Evolutionary conservation across 1,140 invertebrate species (phyloP).

Genomic region (Eumeta japonica): DNA sequence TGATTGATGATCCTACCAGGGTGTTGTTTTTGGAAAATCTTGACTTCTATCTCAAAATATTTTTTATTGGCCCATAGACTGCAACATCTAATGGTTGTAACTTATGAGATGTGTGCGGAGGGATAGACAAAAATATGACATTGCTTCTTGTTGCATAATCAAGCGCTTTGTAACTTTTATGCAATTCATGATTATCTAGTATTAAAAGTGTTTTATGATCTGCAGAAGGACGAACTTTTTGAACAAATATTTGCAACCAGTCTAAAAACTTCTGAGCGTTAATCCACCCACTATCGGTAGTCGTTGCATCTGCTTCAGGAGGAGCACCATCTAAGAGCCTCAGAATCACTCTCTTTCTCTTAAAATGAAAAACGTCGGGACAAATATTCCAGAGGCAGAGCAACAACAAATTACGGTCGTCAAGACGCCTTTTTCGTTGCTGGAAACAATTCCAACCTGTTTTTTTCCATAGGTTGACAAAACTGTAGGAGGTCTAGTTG

Average conservation of each 20-base stretch:
- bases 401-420: slow-evolving; percentile 13
- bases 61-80: slow-evolving; percentile 29
- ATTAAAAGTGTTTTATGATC: slow-evolving; percentile 12
- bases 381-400: slow-evolving; percentile 10
- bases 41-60: slow-evolving; percentile 20
- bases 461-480: slow-evolving; percentile 12
- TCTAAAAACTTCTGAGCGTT: slow-evolving; percentile 4
- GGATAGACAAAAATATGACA: slow-evolving; percentile 18
- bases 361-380: slow-evolving; percentile 8
- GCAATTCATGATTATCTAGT: slow-evolving; percentile 15
- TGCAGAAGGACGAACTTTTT: slow-evolving; percentile 7
- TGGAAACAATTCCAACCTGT: slow-evolving; percentile 10
- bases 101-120: slow-evolving; percentile 18
- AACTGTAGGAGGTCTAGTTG: slow-evolving; percentile 14
- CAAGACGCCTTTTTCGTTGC: slow-evolving; percentile 9
- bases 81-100: slow-evolving; percentile 31
- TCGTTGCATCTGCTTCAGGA: slow-evolving; percentile 3
- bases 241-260: slow-evolving; percentile 9
- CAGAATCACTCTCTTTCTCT: slow-evolving; percentile 9
- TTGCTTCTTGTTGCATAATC: slow-evolving; percentile 22
- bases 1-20: slow-evolving; percentile 14
- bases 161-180: slow-evolving; percentile 15
- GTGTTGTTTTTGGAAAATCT: slow-evolving; percentile 19
- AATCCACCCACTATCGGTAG: slow-evolving; percentile 7
- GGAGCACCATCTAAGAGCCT: slow-evolving; percentile 8